Evolutionary conservation across 2,797 vertebrate species (phyloP).

Genomic region (Allobates femoralis): DNA sequence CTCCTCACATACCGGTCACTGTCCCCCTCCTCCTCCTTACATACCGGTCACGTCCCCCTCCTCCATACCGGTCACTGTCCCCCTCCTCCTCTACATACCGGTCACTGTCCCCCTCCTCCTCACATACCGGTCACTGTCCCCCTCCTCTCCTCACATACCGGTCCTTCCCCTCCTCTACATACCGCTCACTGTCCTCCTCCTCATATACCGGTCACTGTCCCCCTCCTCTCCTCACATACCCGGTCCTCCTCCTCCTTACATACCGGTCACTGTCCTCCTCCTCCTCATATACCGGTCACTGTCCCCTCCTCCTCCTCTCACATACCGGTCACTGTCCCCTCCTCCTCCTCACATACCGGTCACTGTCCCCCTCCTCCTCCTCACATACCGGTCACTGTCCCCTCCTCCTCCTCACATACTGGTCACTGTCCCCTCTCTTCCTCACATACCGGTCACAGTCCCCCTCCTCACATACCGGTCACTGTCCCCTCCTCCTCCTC

Average conservation of each 20-base stretch:
- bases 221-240: background rate
- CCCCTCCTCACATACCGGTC: background rate
- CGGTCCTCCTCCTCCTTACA: background rate
- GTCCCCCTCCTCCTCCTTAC: background rate
- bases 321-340: background rate
- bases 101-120: too few relatives aligned
- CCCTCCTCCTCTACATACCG: too few relatives aligned
- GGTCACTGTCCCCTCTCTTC: background rate
- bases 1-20: background rate
- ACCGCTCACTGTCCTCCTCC: too few relatives aligned
- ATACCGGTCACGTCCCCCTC: background rate
- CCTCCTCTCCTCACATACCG: too few relatives aligned
- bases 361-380: too few relatives aligned
- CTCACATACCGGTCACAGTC: background rate
- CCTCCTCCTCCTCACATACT: background rate
- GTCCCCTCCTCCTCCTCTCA: background rate
- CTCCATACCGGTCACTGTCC: too few relatives aligned
- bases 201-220: background rate
- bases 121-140: too few relatives aligned
- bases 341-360: background rate
- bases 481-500: background rate
- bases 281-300: background rate
- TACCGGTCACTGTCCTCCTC: background rate
- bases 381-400: slow-evolving; percentile 1
- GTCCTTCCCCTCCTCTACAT: too few relatives aligned